Evolutionary conservation across 2,113 vertebrate species (phyloP).

Genomic region (Tyrannus savana): DNA sequence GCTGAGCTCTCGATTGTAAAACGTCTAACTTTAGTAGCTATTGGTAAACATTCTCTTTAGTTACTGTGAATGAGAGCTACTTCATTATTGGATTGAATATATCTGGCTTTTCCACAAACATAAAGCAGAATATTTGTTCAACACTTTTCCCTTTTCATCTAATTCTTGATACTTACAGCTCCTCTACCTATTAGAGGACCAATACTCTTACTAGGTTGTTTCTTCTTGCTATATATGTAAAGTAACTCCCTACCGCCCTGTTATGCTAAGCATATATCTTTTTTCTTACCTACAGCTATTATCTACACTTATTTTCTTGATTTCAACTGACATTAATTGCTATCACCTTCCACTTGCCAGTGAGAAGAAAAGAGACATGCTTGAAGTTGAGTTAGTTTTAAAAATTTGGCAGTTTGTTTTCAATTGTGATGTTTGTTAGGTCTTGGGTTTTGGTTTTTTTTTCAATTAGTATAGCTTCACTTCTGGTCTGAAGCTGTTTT

Average conservation of each 20-base stretch:
- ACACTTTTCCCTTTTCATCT: not conserved
- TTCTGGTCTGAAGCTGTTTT: not conserved
- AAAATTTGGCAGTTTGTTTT: not conserved
- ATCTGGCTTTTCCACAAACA: not conserved
- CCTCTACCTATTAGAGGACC: not conserved
- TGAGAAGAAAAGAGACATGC: not conserved
- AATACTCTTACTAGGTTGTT: not conserved
- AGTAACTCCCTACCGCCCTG: not conserved
- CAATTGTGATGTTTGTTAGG: not conserved
- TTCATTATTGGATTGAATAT: not conserved
- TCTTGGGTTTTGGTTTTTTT: rapidly evolving
- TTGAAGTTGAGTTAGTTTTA: not conserved
- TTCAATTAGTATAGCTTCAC: not conserved
- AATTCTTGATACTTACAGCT: not conserved
- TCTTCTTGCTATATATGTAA: not conserved
- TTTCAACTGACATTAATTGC: not conserved
- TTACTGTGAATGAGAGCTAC: not conserved
- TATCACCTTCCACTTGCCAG: not conserved
- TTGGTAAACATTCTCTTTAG: not conserved
- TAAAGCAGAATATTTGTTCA: not conserved
- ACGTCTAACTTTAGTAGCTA: not conserved
- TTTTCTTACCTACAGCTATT: not conserved
- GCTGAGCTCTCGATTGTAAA: not conserved
- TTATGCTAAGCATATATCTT: not conserved
- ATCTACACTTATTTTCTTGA: not conserved